phyloP scores from a whole-genome alignment of 2,888 invertebrate species.

The Pterostichus niger region DNA sequence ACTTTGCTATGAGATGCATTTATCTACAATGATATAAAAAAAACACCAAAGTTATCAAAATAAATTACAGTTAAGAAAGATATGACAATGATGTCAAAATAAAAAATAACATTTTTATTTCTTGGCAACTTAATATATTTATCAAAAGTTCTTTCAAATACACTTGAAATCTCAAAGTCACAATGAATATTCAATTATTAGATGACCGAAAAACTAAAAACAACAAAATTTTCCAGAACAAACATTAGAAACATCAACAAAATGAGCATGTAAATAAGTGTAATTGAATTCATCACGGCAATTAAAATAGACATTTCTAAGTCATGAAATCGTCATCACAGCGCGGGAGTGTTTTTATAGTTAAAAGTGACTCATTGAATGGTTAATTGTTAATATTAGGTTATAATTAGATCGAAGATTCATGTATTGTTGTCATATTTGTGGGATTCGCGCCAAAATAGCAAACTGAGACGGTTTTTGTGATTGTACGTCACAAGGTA shows the following conservation, averaged over 20 bases:
- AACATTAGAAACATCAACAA: neutral
- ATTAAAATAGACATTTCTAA: slow-evolving; percentile 37
- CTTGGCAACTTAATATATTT: neutral
- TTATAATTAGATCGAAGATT: slow-evolving; percentile 38
- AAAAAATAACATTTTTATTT: slow-evolving; percentile 17
- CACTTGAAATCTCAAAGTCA: neutral
- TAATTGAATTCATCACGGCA: slow-evolving; percentile 30
- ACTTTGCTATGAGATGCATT: too few species aligned
- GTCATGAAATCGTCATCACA: slow-evolving; percentile 21
- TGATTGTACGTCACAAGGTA: slow-evolving; percentile 33
- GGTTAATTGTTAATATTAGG: slow-evolving; percentile 13
- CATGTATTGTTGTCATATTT: slow-evolving; percentile 48
- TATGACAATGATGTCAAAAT: slow-evolving; percentile 21
- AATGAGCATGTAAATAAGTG: neutral
- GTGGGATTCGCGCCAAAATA: slow-evolving; percentile 46
- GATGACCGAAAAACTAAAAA: neutral
- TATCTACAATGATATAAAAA: neutral
- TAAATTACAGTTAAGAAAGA: neutral
- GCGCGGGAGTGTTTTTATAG: slow-evolving; percentile 25
- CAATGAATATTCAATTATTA: neutral
- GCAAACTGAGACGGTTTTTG: slow-evolving; percentile 15
- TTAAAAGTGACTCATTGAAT: neutral
- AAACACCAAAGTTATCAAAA: neutral
- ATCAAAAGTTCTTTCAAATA: slow-evolving; percentile 2
- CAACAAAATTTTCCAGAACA: slow-evolving; percentile 20